These are phyloP conservation scores for Shinisaurus crocodilurus DNA, from an alignment of 2,113 vertebrate species.

Conservation along the genomic window DNA sequence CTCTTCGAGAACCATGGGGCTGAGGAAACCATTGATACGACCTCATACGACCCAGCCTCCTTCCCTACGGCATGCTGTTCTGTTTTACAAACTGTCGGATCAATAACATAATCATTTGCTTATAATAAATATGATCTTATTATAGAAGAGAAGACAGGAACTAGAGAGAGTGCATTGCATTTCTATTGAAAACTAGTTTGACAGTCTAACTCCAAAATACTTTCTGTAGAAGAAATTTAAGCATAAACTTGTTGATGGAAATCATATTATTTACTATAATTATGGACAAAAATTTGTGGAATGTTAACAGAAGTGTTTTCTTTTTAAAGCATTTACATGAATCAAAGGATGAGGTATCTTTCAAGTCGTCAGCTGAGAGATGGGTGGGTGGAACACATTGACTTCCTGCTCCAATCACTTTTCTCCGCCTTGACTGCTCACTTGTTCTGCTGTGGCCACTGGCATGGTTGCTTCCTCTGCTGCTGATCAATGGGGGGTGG, in stretches of 20 bases:
- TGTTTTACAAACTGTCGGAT: not conserved
- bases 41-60: not conserved
- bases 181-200: not conserved
- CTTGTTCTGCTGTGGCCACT: slow-evolving; percentile 13
- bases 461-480: slow-evolving; percentile 7
- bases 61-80: not conserved
- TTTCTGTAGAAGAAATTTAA: not conserved
- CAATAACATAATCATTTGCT: not conserved
- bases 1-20: not conserved
- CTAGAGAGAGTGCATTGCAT: not conserved
- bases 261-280: not conserved
- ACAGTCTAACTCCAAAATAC: not conserved
- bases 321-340: not conserved
- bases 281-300: not conserved
- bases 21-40: not conserved
- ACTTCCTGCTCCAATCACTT: not conserved
- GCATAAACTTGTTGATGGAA: not conserved
- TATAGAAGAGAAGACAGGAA: not conserved
- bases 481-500: not conserved
- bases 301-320: not conserved
- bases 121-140: not conserved
- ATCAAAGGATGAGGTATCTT: not conserved
- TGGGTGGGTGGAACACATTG: not conserved
- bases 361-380: not conserved
- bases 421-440: not conserved